A percentile compares a stretch with the other conserved stretches of the same genome.
phyloP scores from a whole-genome alignment of 2,888 invertebrate genomes.

The Drosophila ustulata region DNA sequence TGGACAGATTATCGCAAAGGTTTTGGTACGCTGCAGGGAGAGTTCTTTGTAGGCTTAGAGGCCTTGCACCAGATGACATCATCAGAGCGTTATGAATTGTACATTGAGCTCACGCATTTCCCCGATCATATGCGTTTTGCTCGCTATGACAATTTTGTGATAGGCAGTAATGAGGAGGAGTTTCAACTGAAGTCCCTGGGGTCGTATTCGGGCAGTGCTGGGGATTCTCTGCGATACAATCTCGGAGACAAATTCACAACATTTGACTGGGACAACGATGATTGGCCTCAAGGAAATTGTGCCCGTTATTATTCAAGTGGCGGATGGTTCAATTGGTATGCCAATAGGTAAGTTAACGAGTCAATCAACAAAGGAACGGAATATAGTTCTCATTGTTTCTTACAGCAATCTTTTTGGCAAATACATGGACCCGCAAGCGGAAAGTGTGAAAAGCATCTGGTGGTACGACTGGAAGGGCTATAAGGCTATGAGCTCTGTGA shows the following conservation, averaged over 20 bases:
- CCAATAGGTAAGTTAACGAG: constrained; percentile 33
- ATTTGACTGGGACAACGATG: constrained; percentile 50
- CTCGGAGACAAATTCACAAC: constrained; percentile 42
- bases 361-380: background rate
- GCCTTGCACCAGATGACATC: constrained; percentile 38
- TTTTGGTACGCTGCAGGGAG: constrained; percentile 38
- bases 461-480: constrained; percentile 36
- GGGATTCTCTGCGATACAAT: constrained; percentile 46
- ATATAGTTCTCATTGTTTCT: background rate
- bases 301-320: constrained; percentile 42
- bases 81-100: constrained; percentile 40
- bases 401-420: constrained; percentile 40
- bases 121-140: constrained; percentile 17
- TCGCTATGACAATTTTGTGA: constrained; percentile 34
- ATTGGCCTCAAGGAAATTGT: constrained; percentile 40
- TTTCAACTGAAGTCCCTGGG: constrained; percentile 43
- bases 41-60: constrained; percentile 52
- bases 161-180: constrained; percentile 42
- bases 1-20: constrained; percentile 49
- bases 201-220: constrained; percentile 35
- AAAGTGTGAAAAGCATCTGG: constrained; percentile 20
- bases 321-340: constrained; percentile 42
- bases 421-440: background rate
- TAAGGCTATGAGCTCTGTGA: constrained; percentile 3
- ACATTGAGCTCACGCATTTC: constrained; percentile 33